A percentile compares a stretch with the other conserved stretches of the same genome.
These are phyloP conservation scores for Scaptomyza flava DNA, from an alignment of 2,888 invertebrate species.

Conservation along the genomic window DNA sequence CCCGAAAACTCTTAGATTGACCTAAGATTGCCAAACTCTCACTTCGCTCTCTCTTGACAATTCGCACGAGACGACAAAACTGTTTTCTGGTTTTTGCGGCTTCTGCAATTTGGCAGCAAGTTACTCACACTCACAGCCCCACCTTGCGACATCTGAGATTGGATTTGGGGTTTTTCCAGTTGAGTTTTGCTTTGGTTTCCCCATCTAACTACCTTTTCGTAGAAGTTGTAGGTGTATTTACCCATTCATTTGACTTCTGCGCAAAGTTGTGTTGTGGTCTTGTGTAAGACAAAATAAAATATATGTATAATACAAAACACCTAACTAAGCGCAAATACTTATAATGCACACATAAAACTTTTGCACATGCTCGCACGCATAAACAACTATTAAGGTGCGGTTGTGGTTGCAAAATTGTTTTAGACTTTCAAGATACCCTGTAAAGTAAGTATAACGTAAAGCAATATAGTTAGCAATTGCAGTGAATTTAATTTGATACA, in stretches of 20 bases:
- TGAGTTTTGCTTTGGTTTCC: conserved; percentile 1
- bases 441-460: neutral
- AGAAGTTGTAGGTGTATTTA: conserved; percentile 4
- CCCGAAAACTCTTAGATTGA: conserved; percentile 49
- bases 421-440: neutral
- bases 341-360: conserved; percentile 15
- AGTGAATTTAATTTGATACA: too few relatives aligned
- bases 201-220: neutral
- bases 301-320: conserved; percentile 9
- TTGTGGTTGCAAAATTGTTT: neutral
- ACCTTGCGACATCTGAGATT: conserved; percentile 32
- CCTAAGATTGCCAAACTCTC: conserved; percentile 32
- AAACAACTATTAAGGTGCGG: conserved; percentile 19
- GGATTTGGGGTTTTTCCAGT: conserved; percentile 22
- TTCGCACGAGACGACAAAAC: conserved; percentile 39
- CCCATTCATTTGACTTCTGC: conserved; percentile 19
- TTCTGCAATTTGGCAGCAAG: conserved; percentile 55
- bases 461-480: neutral
- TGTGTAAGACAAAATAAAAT: conserved; percentile 1
- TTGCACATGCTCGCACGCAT: conserved; percentile 24
- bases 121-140: neutral
- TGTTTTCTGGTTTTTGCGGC: conserved; percentile 49
- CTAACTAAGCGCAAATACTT: conserved; percentile 52
- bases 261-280: neutral
- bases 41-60: conserved; percentile 19